Percentiles rank a stretch among this genome's conserved stretches.
phyloP scores from a whole-genome alignment of 2,113 vertebrate genomes.

The Brienomyrus brachyistius region DNA sequence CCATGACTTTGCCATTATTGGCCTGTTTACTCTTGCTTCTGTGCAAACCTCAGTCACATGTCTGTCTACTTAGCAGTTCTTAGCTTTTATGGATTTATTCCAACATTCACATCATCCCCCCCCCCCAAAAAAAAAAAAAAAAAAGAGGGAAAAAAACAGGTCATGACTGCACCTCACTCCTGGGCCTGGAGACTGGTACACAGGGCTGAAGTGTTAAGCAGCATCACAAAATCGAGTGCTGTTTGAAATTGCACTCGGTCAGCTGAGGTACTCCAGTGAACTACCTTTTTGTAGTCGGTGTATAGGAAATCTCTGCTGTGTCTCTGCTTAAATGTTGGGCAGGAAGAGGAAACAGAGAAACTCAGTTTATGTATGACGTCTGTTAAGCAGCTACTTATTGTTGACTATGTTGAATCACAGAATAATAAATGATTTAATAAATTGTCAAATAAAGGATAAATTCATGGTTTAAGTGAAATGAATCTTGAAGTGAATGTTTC shows the following conservation, averaged over 20 bases:
- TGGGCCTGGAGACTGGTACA: background rate
- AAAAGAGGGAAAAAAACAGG: background rate
- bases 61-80: background rate
- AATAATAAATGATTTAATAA: background rate
- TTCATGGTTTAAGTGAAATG: background rate
- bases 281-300: background rate
- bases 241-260: background rate
- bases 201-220: background rate
- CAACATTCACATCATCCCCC: background rate
- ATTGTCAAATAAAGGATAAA: background rate
- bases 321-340: background rate
- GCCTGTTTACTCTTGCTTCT: background rate
- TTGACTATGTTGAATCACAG: background rate
- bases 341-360: background rate
- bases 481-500: background rate
- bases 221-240: background rate
- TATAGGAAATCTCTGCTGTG: background rate
- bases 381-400: background rate
- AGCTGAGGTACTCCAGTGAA: background rate
- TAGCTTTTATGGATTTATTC: background rate
- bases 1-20: background rate
- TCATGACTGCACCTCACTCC: background rate
- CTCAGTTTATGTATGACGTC: background rate
- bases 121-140: background rate
- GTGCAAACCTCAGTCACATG: slow-evolving; percentile 3